A percentile compares a stretch with the other conserved stretches of the same genome.
These are phyloP conservation scores for Agonum fuliginosum DNA, from an alignment of 2,888 invertebrate species.

Conservation along the genomic window DNA sequence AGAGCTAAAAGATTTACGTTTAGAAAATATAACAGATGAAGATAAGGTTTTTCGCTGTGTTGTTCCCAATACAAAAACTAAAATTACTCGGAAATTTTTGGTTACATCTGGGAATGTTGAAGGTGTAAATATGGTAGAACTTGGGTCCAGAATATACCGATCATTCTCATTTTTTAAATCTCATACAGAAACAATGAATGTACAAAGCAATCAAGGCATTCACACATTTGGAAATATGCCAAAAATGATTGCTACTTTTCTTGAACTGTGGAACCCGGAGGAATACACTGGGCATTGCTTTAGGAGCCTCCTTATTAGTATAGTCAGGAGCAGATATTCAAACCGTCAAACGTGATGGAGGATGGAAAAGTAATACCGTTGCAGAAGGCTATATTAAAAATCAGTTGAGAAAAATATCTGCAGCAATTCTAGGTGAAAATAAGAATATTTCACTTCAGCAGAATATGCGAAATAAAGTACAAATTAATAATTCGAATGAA, in stretches of 20 bases:
- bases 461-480: too few relatives aligned
- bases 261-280: slow-evolving; percentile 61
- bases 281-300: slow-evolving; percentile 63
- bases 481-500: too few relatives aligned
- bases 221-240: slow-evolving; percentile 63
- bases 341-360: neutral
- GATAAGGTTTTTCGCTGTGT: neutral
- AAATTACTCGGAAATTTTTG: slow-evolving; percentile 14
- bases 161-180: slow-evolving; percentile 60
- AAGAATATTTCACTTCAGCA: too few relatives aligned
- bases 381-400: neutral
- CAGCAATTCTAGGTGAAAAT: too few relatives aligned
- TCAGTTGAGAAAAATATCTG: too few relatives aligned
- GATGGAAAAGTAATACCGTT: neutral
- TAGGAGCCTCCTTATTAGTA: slow-evolving; percentile 33
- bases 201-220: slow-evolving; percentile 60
- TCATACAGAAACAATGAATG: slow-evolving; percentile 62
- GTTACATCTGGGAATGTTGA: slow-evolving; percentile 11
- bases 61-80: slow-evolving; percentile 11
- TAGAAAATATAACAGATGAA: neutral
- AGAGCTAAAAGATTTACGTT: neutral
- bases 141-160: slow-evolving; percentile 36
- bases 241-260: slow-evolving; percentile 61
- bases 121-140: slow-evolving; percentile 22
- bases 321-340: neutral